Evolutionary conservation across 2,113 vertebrate genomes (phyloP).

Genomic region (Actenoides lindsayi): DNA sequence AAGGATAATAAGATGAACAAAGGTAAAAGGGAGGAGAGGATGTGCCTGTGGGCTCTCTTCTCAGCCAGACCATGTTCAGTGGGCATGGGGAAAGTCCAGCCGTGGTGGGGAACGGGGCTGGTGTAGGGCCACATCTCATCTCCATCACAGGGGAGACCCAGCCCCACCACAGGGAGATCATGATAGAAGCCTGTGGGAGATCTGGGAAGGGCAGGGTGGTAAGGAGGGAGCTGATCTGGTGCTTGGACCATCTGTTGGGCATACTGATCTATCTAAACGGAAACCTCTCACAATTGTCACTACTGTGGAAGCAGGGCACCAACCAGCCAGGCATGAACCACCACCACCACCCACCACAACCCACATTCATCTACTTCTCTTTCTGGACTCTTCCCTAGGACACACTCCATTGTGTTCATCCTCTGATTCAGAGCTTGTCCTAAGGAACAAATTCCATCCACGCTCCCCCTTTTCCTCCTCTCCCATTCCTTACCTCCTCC

Average conservation of each 20-base stretch:
- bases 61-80: accelerated
- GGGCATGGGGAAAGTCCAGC: background rate
- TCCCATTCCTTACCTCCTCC: background rate
- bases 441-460: background rate
- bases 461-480: background rate
- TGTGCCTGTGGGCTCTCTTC: background rate
- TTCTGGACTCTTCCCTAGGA: background rate
- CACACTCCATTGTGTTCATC: background rate
- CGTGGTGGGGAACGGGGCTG: background rate
- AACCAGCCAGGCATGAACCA: background rate
- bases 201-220: background rate
- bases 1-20: background rate
- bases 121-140: background rate
- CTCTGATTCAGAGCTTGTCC: background rate
- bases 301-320: background rate
- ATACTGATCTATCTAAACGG: background rate
- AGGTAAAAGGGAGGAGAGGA: background rate
- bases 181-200: background rate
- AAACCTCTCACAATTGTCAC: background rate
- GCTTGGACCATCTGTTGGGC: background rate
- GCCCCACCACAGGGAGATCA: background rate
- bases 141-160: background rate
- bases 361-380: background rate
- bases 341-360: background rate
- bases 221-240: background rate